Percentiles rank a stretch among this genome's conserved stretches.
Evolutionary conservation across 2,113 vertebrate genomes (phyloP).

Genomic region (Microtus richardsoni): DNA sequence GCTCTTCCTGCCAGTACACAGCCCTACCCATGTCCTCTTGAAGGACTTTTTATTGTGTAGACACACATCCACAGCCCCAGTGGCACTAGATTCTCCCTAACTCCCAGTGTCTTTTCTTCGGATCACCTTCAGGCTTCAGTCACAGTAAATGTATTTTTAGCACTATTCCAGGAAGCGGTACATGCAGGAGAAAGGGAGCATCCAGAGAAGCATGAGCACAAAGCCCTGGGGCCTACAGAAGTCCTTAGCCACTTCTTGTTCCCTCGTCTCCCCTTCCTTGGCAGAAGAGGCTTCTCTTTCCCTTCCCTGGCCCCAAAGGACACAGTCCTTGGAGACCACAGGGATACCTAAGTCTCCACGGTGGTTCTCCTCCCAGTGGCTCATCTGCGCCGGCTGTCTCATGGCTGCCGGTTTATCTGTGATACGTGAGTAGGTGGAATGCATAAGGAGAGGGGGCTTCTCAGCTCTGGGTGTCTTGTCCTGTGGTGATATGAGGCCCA

Average conservation of each 20-base stretch:
- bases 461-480: background rate
- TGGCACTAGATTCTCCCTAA: background rate
- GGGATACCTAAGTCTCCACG: background rate
- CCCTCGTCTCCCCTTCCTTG: background rate
- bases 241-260: background rate
- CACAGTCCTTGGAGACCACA: background rate
- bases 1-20: background rate
- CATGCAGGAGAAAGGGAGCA: background rate
- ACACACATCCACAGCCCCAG: background rate
- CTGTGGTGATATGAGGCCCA: background rate
- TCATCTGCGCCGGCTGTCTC: background rate
- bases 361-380: constrained; percentile 33
- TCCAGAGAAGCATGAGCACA: background rate
- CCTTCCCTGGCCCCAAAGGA: background rate
- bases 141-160: background rate
- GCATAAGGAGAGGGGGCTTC: background rate
- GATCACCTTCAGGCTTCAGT: background rate
- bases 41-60: background rate
- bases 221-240: background rate
- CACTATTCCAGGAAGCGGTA: background rate
- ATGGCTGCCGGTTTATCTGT: background rate
- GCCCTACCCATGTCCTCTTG: background rate
- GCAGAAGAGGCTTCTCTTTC: background rate
- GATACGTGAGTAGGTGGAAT: background rate
- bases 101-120: background rate